These are phyloP conservation scores for Oscheius sp. DNA, from an alignment of 2,888 invertebrate genomes.

Conservation along the genomic window DNA sequence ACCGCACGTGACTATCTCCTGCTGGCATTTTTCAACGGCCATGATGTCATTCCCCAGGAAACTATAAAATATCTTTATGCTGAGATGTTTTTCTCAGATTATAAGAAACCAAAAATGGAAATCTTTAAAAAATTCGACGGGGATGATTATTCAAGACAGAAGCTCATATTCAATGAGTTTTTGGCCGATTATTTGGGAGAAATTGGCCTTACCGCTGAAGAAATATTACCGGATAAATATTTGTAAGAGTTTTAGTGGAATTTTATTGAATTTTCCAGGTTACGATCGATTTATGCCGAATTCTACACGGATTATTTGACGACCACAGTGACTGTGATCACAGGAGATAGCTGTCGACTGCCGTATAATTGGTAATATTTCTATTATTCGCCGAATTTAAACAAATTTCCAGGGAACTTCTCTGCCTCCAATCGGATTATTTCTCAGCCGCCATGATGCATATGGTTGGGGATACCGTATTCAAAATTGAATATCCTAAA, in stretches of 20 bases:
- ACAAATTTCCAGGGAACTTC: not conserved
- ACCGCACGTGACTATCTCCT: not conserved
- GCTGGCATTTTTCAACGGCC: not conserved
- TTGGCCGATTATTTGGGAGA: not conserved
- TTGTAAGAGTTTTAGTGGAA: not conserved
- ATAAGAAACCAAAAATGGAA: not conserved
- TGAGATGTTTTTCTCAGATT: not conserved
- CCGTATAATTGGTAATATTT: slow-evolving; percentile 1
- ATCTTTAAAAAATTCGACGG: not conserved
- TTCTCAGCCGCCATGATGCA: slow-evolving; percentile 8
- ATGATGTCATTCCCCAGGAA: not conserved
- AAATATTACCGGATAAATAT: slow-evolving; percentile 5
- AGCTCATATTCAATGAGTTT: slow-evolving; percentile 1
- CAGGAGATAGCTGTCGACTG: not conserved
- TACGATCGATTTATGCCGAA: not conserved
- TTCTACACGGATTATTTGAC: not conserved
- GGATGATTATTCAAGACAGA: not conserved
- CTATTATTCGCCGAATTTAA: not conserved
- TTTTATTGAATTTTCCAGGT: not conserved
- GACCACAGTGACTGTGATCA: not conserved
- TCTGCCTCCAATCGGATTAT: slow-evolving; percentile 24
- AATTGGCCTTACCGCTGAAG: not conserved
- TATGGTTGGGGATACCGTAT: not conserved
- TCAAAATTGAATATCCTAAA: slow-evolving; percentile 14
- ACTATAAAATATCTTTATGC: not conserved